A percentile compares a stretch with the other conserved stretches of the same genome.
These are phyloP conservation scores for Esox masquinongy DNA, from an alignment of 2,797 vertebrate genomes.

Conservation along the genomic window DNA sequence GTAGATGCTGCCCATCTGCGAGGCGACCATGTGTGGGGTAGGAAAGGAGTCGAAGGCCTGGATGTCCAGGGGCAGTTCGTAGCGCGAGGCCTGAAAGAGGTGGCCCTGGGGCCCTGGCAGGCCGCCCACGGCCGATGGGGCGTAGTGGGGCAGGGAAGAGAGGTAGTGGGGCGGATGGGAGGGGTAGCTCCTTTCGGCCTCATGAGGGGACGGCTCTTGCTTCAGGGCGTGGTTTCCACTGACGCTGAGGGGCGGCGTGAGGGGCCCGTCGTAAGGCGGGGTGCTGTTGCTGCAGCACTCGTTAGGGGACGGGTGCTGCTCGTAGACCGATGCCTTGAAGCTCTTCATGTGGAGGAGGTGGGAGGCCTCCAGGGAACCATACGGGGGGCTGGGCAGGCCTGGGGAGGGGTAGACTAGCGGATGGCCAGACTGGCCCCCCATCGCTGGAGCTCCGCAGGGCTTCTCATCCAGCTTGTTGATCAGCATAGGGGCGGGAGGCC, in stretches of 20 bases:
- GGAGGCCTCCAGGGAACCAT: conserved; percentile 87
- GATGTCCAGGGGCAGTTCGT: conserved; percentile 88
- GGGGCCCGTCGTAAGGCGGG: conserved; percentile 90
- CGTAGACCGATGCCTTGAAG: conserved; percentile 83
- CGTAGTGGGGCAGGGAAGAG: conserved; percentile 71
- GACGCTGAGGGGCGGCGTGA: conserved; percentile 94
- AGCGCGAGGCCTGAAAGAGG: conserved; percentile 82
- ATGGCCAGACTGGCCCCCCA: conserved; percentile 62
- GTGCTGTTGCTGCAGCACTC: conserved; percentile 78
- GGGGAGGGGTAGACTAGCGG: conserved; percentile 89
- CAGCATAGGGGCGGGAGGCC: conserved; percentile 77
- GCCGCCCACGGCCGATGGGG: conserved; percentile 58
- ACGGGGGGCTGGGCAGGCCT: conserved; percentile 93
- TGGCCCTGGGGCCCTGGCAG: conserved; percentile 81
- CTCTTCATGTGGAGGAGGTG: conserved; percentile 91
- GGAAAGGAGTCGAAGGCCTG: conserved; percentile 84
- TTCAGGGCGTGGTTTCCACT: conserved; percentile 93
- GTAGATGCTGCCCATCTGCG: conserved; percentile 85
- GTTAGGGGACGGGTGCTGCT: conserved; percentile 82
- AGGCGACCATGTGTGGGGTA: conserved; percentile 73
- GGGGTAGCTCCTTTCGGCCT: conserved; percentile 84
- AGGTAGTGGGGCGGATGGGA: conserved; percentile 79
- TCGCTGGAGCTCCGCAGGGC: conserved; percentile 65
- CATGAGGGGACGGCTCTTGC: conserved; percentile 87
- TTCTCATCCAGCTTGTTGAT: conserved; percentile 88